Percentiles rank a stretch among this genome's conserved stretches.
phyloP scores from a whole-genome alignment of 2,113 vertebrate species.

The Oceanites oceanicus region DNA sequence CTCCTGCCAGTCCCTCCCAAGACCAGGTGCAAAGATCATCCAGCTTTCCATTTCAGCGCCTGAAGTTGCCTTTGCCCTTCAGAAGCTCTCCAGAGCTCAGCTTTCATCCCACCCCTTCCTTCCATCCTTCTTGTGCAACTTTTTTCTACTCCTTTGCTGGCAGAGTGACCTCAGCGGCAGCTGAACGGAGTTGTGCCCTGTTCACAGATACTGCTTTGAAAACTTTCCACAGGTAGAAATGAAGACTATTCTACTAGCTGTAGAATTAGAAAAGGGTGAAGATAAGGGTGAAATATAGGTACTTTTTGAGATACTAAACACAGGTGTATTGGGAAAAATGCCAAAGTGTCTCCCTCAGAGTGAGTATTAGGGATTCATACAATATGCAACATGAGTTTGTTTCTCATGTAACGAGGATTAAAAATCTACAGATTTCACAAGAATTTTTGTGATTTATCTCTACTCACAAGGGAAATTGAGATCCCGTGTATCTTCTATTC shows the following conservation, averaged over 20 bases:
- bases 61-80: neutral
- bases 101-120: neutral
- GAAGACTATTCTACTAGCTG: neutral
- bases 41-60: neutral
- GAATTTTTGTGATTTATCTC: neutral
- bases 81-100: neutral
- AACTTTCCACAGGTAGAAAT: neutral
- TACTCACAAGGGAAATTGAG: neutral
- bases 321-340: neutral
- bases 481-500: neutral
- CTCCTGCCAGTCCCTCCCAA: neutral
- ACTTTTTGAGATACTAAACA: neutral
- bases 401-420: neutral
- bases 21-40: neutral
- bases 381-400: neutral
- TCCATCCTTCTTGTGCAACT: neutral
- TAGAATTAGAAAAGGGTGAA: neutral
- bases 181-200: neutral
- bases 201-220: neutral
- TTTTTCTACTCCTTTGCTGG: neutral
- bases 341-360: neutral
- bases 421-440: neutral
- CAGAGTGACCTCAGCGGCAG: neutral
- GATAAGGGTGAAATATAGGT: neutral
- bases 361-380: neutral